Conservation (phyloP, 2,797 vertebrate species). For the Sus cebifrons region DNA sequence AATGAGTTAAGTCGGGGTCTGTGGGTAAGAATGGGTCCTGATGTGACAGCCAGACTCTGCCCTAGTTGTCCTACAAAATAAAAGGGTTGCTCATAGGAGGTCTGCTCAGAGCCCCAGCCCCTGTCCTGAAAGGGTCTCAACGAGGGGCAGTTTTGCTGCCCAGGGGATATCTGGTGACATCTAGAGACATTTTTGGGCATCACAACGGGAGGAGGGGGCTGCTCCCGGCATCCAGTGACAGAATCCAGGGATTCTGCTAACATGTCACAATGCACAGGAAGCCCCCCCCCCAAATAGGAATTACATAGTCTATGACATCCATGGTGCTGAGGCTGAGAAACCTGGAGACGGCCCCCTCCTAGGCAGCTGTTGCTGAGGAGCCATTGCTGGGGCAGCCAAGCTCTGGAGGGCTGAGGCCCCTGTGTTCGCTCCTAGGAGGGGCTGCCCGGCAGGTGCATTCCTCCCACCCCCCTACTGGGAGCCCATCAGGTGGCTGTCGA, state of each 20-base stretch:
- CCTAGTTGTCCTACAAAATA: background rate
- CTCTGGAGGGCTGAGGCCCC: too few relatives aligned
- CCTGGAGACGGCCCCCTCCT: rapidly evolving
- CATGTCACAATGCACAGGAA: background rate
- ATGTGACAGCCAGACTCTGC: background rate
- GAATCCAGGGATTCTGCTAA: background rate
- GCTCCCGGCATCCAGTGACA: background rate
- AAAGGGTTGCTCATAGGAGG: background rate
- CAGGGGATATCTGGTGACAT: background rate
- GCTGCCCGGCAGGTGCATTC: rapidly evolving
- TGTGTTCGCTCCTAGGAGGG: background rate
- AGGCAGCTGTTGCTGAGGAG: background rate
- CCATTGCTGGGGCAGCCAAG: rapidly evolving
- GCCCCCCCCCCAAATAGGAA: background rate
- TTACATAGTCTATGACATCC: rapidly evolving
- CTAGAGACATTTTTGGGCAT: background rate
- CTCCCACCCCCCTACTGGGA: background rate
- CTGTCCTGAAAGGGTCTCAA: background rate
- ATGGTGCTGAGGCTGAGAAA: background rate
- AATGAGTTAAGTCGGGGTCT: background rate
- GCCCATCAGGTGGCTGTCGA: background rate
- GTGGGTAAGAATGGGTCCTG: background rate
- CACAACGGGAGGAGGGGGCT: background rate
- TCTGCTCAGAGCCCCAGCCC: background rate
- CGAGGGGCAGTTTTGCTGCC: rapidly evolving